phyloP scores from a whole-genome alignment of 1,140 invertebrate genomes.

The Ganaspis sp. region DNA sequence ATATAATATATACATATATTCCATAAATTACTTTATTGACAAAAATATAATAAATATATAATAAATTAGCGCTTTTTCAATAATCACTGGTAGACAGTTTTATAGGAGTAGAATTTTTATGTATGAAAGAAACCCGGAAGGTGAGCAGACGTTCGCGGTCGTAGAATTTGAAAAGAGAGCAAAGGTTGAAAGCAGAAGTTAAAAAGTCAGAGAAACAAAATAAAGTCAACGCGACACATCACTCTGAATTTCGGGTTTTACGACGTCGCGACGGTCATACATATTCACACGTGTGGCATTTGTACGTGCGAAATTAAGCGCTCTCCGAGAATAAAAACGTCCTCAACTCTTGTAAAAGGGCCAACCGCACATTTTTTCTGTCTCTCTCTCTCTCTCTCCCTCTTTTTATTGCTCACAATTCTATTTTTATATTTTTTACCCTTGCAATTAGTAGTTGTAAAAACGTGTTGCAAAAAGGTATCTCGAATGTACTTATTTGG shows the following conservation, averaged over 20 bases:
- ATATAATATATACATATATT: too few species aligned
- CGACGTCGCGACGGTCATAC: constrained; percentile 49
- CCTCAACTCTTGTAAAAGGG: constrained; percentile 5
- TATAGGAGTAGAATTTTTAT: neutral
- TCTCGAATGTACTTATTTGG: too few species aligned
- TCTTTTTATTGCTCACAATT: neutral
- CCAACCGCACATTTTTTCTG: neutral
- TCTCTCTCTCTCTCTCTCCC: neutral
- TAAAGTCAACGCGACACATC: constrained; percentile 52
- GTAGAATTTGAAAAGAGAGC: constrained; percentile 48
- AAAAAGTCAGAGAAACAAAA: constrained; percentile 58
- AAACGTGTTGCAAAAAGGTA: neutral
- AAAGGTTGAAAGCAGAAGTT: neutral
- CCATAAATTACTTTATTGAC: too few species aligned
- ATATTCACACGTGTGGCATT: constrained; percentile 59
- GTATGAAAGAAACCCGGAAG: constrained; percentile 8
- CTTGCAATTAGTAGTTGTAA: neutral
- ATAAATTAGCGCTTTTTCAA: too few species aligned
- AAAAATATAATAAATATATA: too few species aligned
- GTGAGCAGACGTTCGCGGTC: constrained; percentile 48
- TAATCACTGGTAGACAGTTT: too few species aligned
- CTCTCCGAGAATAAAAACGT: constrained; percentile 55
- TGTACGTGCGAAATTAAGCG: constrained; percentile 60
- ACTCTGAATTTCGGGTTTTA: constrained; percentile 18
- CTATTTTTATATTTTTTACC: neutral